Evolutionary conservation across 2,113 vertebrate species (phyloP), one percentile per base, ranked within the genome.

Genomic region (Brachyistius frenatus): DNA sequence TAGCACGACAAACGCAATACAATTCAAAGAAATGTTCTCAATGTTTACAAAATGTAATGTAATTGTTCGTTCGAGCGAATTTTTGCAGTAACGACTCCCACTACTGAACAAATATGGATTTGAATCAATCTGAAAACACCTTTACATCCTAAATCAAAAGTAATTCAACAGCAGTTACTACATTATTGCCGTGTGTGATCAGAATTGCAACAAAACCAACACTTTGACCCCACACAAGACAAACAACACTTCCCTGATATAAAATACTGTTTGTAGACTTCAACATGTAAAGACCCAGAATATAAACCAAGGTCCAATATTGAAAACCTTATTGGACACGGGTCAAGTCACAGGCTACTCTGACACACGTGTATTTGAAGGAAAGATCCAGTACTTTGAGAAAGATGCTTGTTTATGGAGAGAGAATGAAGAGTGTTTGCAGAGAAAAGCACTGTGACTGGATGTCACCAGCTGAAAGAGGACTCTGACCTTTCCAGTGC

Each of bases 401-500:
- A 54, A 31, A 54, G 7, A n/a, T 16, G 49, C 49, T 50, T n/a
- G 16, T 15, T 50, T 15, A 16, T 5, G 16, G 5, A n/a, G 3
- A 15, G 14, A 66, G 47, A 32, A 16, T 30, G 0, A 32, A 52
- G 9, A 50, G 0, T 31, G 11, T 41, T 62, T 55, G 32, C 30
- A 44, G 1, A 71, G 14, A 46, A n/a, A 37, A 61, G 31, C 9
- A n/a, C 10, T 37, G n/a, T 58, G 37, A 64, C 15, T 44, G 2
- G 13, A 52, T 7, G 32, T 2, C 23, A 66, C 11, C 14, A 11
- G 30, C 2, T 36, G 57, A 2, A 54, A 23, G 7, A 58, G 6
- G 72, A 35, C 15, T 44, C 82, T 92, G 90, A 99, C 98, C 96
- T 99, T 99, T 73, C 98, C 98, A 8, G 95, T 97, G 94, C 98